Conservation (phyloP, 2,797 vertebrate species). For the Mormyrus proboscirostris region DNA sequence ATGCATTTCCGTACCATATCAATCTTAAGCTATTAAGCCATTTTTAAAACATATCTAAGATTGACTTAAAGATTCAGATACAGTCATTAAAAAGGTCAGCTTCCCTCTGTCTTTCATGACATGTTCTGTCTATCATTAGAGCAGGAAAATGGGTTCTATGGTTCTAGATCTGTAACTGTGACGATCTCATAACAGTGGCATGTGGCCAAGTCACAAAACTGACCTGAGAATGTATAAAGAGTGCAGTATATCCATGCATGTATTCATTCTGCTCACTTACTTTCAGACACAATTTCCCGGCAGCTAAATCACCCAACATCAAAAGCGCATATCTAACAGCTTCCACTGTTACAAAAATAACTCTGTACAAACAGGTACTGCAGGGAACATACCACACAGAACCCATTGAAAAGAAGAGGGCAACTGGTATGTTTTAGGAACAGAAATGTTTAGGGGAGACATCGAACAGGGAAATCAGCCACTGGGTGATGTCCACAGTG, state of each 20-base stretch:
- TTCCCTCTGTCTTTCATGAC: background rate
- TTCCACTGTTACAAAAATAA: background rate
- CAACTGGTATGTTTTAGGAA: constrained; percentile 28
- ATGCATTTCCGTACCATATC: background rate
- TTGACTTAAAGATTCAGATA: background rate
- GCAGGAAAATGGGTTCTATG: background rate
- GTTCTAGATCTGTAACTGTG: background rate
- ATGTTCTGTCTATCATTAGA: background rate
- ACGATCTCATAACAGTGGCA: background rate
- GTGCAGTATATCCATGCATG: background rate
- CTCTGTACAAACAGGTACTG: background rate
- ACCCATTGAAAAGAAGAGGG: background rate
- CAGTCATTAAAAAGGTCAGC: background rate
- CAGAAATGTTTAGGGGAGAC: constrained; percentile 34
- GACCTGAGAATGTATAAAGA: background rate
- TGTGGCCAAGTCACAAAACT: background rate
- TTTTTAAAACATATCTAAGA: background rate
- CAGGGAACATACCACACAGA: background rate
- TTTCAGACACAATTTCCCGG: background rate
- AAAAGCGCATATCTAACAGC: background rate
- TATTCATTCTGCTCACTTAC: background rate
- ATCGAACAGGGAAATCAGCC: constrained; percentile 43
- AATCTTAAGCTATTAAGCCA: background rate
- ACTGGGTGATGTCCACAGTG: constrained; percentile 47
- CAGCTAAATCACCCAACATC: background rate